Conservation (phyloP, 2,113 vertebrate species). For the Nicator chloris region DNA sequence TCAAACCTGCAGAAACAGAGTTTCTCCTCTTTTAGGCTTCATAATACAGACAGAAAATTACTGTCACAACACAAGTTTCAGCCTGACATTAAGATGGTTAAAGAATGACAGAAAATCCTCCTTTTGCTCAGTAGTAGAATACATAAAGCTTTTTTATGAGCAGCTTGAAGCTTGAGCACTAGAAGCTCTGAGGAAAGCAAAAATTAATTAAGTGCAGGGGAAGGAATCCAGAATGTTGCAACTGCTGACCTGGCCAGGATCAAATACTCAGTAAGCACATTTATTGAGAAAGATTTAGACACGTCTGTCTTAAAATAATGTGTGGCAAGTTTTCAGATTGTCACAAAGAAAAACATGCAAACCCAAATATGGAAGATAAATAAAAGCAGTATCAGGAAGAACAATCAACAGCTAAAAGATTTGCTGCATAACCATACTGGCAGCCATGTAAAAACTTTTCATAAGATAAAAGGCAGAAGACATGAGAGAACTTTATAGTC, state of each 20-base stretch:
- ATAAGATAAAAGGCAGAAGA: background rate
- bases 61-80: background rate
- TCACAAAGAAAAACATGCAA: background rate
- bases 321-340: background rate
- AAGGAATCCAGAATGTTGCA: background rate
- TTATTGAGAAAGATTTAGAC: background rate
- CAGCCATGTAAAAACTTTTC: background rate
- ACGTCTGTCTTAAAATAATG: background rate
- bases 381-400: background rate
- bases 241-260: background rate
- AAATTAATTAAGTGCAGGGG: background rate
- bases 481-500: background rate
- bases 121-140: background rate
- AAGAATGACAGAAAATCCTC: background rate
- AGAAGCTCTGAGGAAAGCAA: background rate
- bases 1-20: conserved; percentile 79
- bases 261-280: background rate
- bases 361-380: background rate
- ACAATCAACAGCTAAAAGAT: background rate
- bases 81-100: background rate
- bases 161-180: background rate
- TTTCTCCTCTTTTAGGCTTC: background rate
- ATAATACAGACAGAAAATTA: background rate
- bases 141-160: background rate
- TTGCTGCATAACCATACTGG: background rate